Evolutionary conservation across 35 echinoderm and acorn worm species (phyloP).

Genomic region (Strongylocentrotus purpuratus): DNA sequence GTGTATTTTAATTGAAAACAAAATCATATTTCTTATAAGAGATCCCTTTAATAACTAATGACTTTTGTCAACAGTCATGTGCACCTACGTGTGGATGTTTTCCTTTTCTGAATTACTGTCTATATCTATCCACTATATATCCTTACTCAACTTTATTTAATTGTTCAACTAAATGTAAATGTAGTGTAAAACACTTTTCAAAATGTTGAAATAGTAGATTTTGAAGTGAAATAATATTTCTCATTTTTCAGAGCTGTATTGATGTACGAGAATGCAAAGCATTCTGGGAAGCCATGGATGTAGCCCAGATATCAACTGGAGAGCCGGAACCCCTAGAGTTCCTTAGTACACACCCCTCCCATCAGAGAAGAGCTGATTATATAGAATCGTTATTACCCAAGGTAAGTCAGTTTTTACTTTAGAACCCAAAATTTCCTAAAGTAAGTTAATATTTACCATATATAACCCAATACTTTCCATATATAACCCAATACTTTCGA

Average conservation of each 20-base stretch:
- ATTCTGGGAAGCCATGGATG: conserved; percentile 86
- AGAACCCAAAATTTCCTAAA: conserved; percentile 13
- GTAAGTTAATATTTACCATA: conserved; percentile 41
- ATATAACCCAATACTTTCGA: no score
- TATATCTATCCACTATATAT: neutral
- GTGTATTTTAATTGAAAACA: no score
- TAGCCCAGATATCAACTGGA: conserved; percentile 40
- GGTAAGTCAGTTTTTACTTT: conserved; percentile 23
- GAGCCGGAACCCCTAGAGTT: conserved; percentile 65
- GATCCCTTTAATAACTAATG: no score
- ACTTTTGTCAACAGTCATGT: no score
- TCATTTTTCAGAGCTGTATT: conserved; percentile 72
- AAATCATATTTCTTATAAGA: no score
- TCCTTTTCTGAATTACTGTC: no score
- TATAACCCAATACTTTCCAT: neutral
- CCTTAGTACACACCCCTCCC: conserved; percentile 90
- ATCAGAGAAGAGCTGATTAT: conserved; percentile 77
- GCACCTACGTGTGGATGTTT: no score
- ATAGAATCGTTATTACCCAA: conserved; percentile 69
- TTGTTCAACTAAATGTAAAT: neutral
- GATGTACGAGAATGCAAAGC: conserved; percentile 89
- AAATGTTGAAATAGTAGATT: neutral
- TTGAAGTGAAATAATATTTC: neutral
- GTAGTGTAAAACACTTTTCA: neutral
- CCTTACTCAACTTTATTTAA: neutral